Percentiles rank a stretch among this genome's conserved stretches.
Evolutionary conservation across 2,888 invertebrate species (phyloP).

Genomic region (Heliconius ismenius): DNA sequence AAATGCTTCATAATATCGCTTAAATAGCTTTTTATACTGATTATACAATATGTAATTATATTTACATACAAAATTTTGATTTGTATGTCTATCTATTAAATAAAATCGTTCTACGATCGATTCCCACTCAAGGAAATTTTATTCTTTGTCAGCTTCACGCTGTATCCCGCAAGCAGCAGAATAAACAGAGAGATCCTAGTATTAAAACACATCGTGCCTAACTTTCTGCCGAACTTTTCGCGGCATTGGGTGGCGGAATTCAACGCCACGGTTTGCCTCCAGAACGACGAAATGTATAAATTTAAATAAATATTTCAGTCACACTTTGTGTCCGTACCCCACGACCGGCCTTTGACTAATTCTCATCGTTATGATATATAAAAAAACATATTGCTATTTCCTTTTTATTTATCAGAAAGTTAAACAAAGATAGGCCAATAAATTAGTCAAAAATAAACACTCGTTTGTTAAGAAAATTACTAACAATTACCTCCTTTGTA

Average conservation of each 20-base stretch:
- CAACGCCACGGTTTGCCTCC: neutral
- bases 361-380: neutral
- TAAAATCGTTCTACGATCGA: neutral
- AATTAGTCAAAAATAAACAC: slow-evolving; percentile 23
- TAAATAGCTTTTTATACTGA: neutral
- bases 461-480: slow-evolving; percentile 17
- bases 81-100: neutral
- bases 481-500: slow-evolving; percentile 33
- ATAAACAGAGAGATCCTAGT: neutral
- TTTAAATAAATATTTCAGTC: neutral
- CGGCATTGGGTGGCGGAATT: too few relatives aligned
- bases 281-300: too few relatives aligned
- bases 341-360: neutral
- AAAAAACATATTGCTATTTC: neutral
- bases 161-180: neutral
- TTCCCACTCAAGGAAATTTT: too few relatives aligned
- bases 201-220: neutral
- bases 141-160: too few relatives aligned
- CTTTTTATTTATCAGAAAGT: neutral
- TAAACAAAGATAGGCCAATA: neutral
- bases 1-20: neutral
- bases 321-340: neutral
- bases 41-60: neutral
- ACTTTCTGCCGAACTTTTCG: neutral
- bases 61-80: neutral